Percentiles rank a stretch among this genome's conserved stretches.
These are phyloP conservation scores for Gila robusta DNA, from an alignment of 2,797 vertebrate species.

Conservation along the genomic window DNA sequence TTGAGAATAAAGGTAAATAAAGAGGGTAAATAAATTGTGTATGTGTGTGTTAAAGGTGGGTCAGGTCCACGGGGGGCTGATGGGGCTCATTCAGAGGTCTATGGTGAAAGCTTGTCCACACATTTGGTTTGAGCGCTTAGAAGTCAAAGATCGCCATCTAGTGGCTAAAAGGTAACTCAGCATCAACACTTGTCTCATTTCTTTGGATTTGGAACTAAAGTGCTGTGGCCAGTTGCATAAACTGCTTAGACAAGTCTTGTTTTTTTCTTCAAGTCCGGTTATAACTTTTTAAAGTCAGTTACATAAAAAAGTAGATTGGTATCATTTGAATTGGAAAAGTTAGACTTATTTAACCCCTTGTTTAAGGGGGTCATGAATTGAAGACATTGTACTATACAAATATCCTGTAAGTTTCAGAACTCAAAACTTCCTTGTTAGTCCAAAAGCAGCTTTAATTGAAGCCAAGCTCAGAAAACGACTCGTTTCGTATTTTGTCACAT, in stretches of 20 bases:
- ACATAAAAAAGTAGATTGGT: no score
- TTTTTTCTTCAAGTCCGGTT: no score
- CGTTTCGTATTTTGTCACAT: no score
- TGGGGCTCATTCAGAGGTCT: slow-evolving; percentile 90
- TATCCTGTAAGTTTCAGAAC: no score
- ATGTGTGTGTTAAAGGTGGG: slow-evolving; percentile 81
- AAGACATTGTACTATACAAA: no score
- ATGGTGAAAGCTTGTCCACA: slow-evolving; percentile 92
- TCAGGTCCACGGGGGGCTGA: slow-evolving; percentile 88
- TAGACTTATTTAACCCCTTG: no score
- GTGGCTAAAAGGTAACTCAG: slow-evolving; percentile 87
- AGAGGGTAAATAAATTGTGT: slow-evolving; percentile 64
- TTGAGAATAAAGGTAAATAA: slow-evolving; percentile 73
- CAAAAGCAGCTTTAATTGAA: no score
- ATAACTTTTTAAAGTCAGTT: no score
- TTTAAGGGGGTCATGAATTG: no score
- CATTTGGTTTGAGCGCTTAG: slow-evolving; percentile 93
- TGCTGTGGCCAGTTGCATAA: background rate
- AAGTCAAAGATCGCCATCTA: slow-evolving; percentile 92
- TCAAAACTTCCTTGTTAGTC: no score
- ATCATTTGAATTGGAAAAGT: no score
- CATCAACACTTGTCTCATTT: background rate
- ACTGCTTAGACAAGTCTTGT: background rate
- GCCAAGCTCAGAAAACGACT: no score
- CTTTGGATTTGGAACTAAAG: background rate